Conservation (phyloP, 2,113 vertebrate species). For the Gallinago media region DNA sequence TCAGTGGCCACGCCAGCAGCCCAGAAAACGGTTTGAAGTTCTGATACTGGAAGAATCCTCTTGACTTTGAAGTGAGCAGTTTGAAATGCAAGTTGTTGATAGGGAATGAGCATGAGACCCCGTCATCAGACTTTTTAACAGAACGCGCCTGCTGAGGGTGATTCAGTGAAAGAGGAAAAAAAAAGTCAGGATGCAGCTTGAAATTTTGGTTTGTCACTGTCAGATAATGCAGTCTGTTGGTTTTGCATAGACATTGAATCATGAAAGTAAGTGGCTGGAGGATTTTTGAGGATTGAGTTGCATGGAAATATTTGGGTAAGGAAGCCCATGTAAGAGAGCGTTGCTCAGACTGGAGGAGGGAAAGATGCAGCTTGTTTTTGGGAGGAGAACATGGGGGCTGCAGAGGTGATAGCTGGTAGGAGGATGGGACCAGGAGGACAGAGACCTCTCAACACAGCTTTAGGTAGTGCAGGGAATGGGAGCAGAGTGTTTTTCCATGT, state of each 20-base stretch:
- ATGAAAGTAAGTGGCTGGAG: neutral
- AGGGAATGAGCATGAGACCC: neutral
- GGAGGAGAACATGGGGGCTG: neutral
- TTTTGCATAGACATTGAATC: conserved; percentile 1
- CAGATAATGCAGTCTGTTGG: neutral
- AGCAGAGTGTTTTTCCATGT: neutral
- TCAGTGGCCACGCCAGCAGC: neutral
- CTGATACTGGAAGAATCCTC: neutral
- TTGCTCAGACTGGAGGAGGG: neutral
- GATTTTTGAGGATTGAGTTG: neutral
- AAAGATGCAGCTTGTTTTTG: neutral
- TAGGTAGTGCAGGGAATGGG: neutral
- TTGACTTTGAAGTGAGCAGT: neutral
- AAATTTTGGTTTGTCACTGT: neutral
- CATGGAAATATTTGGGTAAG: neutral
- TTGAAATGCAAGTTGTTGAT: neutral
- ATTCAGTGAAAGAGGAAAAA: neutral
- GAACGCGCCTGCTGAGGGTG: neutral
- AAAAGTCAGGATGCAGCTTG: neutral
- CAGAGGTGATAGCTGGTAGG: neutral
- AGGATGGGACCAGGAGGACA: neutral
- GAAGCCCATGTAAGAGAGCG: neutral
- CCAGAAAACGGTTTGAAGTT: neutral
- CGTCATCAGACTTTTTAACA: neutral
- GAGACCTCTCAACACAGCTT: neutral